Evolutionary conservation across 2,888 invertebrate species (phyloP), one percentile per base, ranked within the genome.

Genomic region (Globia sparganii): DNA sequence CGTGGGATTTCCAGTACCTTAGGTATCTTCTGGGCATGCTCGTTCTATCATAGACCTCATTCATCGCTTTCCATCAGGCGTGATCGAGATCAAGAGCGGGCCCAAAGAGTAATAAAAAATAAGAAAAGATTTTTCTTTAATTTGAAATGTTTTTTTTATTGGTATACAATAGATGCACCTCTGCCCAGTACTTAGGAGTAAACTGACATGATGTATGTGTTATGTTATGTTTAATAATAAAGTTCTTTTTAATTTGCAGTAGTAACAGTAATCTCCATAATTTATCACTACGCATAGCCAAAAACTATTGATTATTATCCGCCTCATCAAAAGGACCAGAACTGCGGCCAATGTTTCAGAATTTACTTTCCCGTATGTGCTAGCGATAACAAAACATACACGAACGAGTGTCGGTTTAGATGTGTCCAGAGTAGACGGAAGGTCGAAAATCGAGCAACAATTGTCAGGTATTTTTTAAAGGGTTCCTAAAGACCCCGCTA

Each of bases 361-460:
- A 74, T 88, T 0, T 89, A 89, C 56, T 82, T 84, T 0, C 89
- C 89, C 0, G 2, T 89, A 0, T 89, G 89, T 53, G 87, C 83
- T 0, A 34, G 40, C 0, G 83, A 89, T 40, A 84, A 86, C 3
- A 9, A 40, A 18, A 88, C 89, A 0, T 89, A 87, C 25, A 72
- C 78, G 0, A 89, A 88, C 46, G 85, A 83, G 43, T 89, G 89
- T 46, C 68, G 65, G 9, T 75, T 88, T 59, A 73, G 78, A 46
- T 89, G 89, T 34, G 0, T 62, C 0, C 83, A 82, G 59, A 0
- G 28, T 18, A 66, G 18, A 13, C 37, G 4, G 13, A 2, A 2
- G 1, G 0, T 0, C 0, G 0, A 0, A 0, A 1, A 71, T 0
- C 37, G 25, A 25, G 59, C 62, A 9, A 11, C 0, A 0, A 72